Evolutionary conservation across 2,888 invertebrate species (phyloP).

Genomic region (Stenodera caucasica): DNA sequence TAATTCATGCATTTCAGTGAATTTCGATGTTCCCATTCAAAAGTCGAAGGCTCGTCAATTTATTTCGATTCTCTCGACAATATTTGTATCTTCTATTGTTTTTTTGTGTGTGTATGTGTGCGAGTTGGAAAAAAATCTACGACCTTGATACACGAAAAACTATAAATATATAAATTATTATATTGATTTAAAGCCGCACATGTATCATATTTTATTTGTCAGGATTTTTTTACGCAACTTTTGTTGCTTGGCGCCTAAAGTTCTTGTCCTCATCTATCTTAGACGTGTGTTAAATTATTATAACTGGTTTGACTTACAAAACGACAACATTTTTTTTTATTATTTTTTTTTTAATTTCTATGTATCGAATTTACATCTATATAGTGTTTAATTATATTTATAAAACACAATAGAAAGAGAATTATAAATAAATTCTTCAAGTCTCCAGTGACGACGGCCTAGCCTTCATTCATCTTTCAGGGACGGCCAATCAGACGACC

Average conservation of each 20-base stretch:
- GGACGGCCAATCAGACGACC: conserved; percentile 1
- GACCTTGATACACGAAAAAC: too few species aligned
- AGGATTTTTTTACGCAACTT: conserved; percentile 11
- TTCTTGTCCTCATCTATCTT: neutral
- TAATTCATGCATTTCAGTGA: conserved; percentile 8
- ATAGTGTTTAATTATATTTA: conserved; percentile 12
- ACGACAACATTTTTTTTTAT: neutral
- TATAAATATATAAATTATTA: too few species aligned
- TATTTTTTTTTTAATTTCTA: neutral
- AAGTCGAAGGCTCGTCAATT: neutral
- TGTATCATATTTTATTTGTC: conserved; percentile 6
- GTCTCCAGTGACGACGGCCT: neutral
- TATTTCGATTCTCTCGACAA: neutral
- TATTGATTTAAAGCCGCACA: too few species aligned
- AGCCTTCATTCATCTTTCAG: conserved; percentile 13
- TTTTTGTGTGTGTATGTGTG: too few species aligned
- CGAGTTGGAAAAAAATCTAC: too few species aligned
- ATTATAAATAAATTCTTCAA: conserved; percentile 10
- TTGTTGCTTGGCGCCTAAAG: conserved; percentile 21
- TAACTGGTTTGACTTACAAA: conserved; percentile 2
- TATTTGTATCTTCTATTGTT: too few species aligned
- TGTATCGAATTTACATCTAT: conserved; percentile 11
- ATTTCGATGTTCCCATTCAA: conserved; percentile 8
- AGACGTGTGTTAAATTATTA: neutral
- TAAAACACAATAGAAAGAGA: conserved; percentile 15